Base-by-base conservation (phyloP, 30 jellyfish, hydroid and myxozoan species). In the Hydractinia echinata region DNA sequence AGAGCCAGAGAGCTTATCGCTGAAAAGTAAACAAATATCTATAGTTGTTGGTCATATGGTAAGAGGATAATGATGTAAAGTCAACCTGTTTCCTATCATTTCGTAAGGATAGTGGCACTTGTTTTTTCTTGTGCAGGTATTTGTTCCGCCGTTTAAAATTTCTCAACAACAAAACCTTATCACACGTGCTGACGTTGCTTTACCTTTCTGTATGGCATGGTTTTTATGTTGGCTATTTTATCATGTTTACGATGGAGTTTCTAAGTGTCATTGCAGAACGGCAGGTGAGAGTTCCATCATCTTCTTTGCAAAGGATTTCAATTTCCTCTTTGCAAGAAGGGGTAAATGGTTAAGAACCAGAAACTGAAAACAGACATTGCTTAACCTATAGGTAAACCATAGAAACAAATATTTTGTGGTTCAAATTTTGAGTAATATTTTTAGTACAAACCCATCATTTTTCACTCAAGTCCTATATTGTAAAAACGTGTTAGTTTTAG, bases 181-280 rank as follows among this genome's bases (percentile, higher is more conserved):
- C 99, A 7, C 99, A 88, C 74, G 79, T 94, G 20, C 11, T 89
- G 4, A 86, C 99, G 21, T 82, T 94, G 5, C 50, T 82, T 81
- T 94, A 83, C 77, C 85, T 94, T 69, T 96, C 99, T 6, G 76
- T 94, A 4, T 94, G 99, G 99, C 99, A 94, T 82, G 99, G 99
- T 39, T 94, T 94, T 74, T 94, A 94, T 67, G 69, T 94, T 71
- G 99, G 99, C 5, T 94, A 94, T 62, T 94, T 94, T 61, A 58
- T 94, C 30, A 73, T 84, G 66, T 94, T 94, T 70, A 87, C 86
- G 4, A 30, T 84, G 60, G 99, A 94, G 85, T 94, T 94, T 78
- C 52, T 73, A 67, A 76, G 79, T 8, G 76, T 94, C 18, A 56
- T 88, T 15, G 84, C 76, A 7, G 97, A 94, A 67, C 82, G 97